These are phyloP conservation scores for Python bivittatus DNA, from an alignment of 2,113 vertebrate species.

Conservation along the genomic window DNA sequence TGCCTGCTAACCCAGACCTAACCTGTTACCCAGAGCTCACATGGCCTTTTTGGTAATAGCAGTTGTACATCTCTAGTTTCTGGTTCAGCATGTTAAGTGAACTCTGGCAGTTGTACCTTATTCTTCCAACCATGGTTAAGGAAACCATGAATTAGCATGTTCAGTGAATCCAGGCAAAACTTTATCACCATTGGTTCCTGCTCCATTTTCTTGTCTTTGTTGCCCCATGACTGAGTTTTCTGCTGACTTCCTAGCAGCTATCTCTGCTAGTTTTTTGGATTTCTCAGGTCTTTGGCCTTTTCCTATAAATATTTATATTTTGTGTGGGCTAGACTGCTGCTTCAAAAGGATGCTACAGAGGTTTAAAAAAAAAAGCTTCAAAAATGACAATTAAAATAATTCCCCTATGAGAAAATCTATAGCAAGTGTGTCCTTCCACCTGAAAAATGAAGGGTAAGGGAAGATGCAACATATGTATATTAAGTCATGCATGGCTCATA, in stretches of 20 bases:
- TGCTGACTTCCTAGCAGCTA: not conserved
- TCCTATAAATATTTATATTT: not conserved
- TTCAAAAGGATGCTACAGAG: too few relatives aligned
- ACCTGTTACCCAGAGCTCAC: too few relatives aligned
- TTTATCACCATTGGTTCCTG: not conserved
- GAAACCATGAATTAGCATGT: too few relatives aligned
- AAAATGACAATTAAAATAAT: not conserved
- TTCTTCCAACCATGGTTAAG: too few relatives aligned
- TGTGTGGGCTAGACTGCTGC: not conserved
- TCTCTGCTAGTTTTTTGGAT: not conserved
- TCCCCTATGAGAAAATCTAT: not conserved
- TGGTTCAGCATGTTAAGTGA: too few relatives aligned
- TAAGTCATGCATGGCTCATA: not conserved
- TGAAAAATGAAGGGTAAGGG: not conserved
- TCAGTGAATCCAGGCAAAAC: too few relatives aligned
- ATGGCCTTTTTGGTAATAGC: too few relatives aligned
- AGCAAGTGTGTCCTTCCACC: not conserved
- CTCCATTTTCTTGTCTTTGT: not conserved
- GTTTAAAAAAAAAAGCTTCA: not conserved
- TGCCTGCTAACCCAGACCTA: too few relatives aligned
- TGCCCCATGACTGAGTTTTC: not conserved
- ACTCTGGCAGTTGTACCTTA: too few relatives aligned
- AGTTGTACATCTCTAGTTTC: too few relatives aligned
- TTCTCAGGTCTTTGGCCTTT: not conserved
- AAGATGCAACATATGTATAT: not conserved